Conservation (phyloP, 2,797 vertebrate species). For the Chelon auratus region DNA sequence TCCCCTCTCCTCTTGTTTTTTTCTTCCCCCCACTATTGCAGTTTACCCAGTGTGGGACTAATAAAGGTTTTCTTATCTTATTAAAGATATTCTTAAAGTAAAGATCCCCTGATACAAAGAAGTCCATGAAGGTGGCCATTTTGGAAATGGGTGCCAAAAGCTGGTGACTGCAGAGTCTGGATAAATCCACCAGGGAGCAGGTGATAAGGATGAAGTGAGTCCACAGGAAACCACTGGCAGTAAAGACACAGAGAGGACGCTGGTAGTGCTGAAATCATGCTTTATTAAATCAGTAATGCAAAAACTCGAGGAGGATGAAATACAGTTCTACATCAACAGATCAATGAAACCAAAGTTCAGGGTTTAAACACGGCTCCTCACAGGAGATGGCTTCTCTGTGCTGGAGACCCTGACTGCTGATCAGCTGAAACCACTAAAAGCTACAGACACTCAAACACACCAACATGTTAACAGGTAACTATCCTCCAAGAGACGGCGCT, state of each 20-base stretch:
- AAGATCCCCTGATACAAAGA: too few relatives aligned
- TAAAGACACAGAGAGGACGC: constrained; percentile 33
- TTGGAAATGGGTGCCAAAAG: too few relatives aligned
- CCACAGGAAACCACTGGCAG: background rate
- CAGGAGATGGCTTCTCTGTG: constrained; percentile 86
- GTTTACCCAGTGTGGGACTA: too few relatives aligned
- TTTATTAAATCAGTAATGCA: constrained; percentile 95
- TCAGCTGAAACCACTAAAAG: constrained; percentile 84
- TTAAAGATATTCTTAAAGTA: too few relatives aligned
- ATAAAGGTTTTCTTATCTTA: too few relatives aligned
- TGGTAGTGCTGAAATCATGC: constrained; percentile 97
- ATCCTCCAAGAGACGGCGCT: constrained; percentile 92
- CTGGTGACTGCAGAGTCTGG: too few relatives aligned
- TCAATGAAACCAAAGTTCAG: constrained; percentile 87
- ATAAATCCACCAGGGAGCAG: too few relatives aligned
- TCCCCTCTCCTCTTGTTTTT: too few relatives aligned
- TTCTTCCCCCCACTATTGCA: too few relatives aligned
- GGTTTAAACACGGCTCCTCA: constrained; percentile 72
- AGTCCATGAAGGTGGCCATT: too few relatives aligned
- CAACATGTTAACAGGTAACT: constrained; percentile 81
- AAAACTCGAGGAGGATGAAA: constrained; percentile 92
- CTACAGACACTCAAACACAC: constrained; percentile 89
- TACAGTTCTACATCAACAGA: constrained; percentile 87
- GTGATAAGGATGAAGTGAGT: too few relatives aligned
- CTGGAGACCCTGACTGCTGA: constrained; percentile 83